A percentile compares a stretch with the other conserved stretches of the same genome.
Conservation (phyloP, 2,888 invertebrate genomes). For the Dolomedes plantarius region DNA sequence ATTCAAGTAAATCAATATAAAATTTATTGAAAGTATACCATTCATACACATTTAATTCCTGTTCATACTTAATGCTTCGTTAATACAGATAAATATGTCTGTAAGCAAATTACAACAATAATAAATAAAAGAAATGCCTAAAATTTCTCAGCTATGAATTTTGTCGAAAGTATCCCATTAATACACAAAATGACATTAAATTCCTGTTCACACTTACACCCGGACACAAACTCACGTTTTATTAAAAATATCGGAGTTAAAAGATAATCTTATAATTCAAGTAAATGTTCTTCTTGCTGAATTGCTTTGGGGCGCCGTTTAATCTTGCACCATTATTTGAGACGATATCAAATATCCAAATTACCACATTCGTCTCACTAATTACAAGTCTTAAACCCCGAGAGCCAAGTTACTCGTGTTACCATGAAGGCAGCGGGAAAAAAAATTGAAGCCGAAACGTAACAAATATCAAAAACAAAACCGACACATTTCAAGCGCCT, state of each 20-base stretch:
- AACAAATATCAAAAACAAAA: conserved; percentile 24
- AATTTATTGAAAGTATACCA: no score
- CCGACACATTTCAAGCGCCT: conserved; percentile 42
- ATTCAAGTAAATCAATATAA: background rate
- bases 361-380: conserved; percentile 57
- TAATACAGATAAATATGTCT: no score
- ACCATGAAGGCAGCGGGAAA: conserved; percentile 6
- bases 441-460: background rate
- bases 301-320: background rate
- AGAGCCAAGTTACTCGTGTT: conserved; percentile 24
- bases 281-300: background rate
- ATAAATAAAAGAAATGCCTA: no score
- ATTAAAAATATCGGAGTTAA: background rate
- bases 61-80: no score
- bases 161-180: no score
- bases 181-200: no score
- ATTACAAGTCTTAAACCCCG: conserved; percentile 43
- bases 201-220: no score
- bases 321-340: background rate
- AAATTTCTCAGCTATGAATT: no score
- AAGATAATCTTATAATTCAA: conserved; percentile 3
- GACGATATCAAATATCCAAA: conserved; percentile 47
- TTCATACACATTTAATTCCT: no score
- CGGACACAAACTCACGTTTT: background rate
- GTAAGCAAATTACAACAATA: no score